phyloP scores from a whole-genome alignment of 2,113 vertebrate genomes.

The Silurus glanis region DNA sequence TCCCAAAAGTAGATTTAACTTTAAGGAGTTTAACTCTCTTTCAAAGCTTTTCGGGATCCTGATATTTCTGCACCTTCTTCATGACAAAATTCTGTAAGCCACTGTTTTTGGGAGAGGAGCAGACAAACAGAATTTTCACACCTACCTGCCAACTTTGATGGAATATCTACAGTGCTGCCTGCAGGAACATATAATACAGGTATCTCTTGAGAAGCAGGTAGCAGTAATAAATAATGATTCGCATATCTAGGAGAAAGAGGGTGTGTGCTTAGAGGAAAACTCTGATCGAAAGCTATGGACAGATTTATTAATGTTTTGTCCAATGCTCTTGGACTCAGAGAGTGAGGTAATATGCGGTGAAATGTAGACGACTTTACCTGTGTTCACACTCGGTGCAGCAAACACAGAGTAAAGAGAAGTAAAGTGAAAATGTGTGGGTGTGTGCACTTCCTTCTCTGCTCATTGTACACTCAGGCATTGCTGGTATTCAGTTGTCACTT shows the following conservation, averaged over 20 bases:
- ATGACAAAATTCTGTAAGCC: not conserved
- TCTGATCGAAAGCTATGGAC: slow-evolving; percentile 34
- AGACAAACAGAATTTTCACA: slow-evolving; percentile 39
- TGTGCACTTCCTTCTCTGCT: not conserved
- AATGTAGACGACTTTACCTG: not conserved
- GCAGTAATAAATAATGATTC: slow-evolving; percentile 39
- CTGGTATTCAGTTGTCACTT: not conserved
- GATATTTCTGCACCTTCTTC: not conserved
- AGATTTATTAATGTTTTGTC: slow-evolving; percentile 37
- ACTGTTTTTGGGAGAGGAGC: not conserved
- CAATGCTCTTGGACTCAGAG: slow-evolving; percentile 7
- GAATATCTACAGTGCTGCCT: slow-evolving; percentile 33
- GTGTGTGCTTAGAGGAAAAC: slow-evolving; percentile 23
- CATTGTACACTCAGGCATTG: too few species aligned
- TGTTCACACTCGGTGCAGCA: slow-evolving; percentile 19
- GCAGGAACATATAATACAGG: slow-evolving; percentile 34
- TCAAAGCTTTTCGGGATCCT: not conserved
- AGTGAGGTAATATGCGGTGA: slow-evolving; percentile 35
- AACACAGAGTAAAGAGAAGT: slow-evolving; percentile 14
- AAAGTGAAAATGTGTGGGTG: not conserved
- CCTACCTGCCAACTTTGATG: slow-evolving; percentile 34
- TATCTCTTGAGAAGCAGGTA: slow-evolving; percentile 17
- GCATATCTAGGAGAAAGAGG: not conserved
- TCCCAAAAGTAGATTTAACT: too few species aligned
- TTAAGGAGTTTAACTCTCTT: not conserved